Percentiles rank a stretch among this genome's conserved stretches.
Evolutionary conservation across 2,113 vertebrate species (phyloP).

Genomic region (Cheirogaleus medius): DNA sequence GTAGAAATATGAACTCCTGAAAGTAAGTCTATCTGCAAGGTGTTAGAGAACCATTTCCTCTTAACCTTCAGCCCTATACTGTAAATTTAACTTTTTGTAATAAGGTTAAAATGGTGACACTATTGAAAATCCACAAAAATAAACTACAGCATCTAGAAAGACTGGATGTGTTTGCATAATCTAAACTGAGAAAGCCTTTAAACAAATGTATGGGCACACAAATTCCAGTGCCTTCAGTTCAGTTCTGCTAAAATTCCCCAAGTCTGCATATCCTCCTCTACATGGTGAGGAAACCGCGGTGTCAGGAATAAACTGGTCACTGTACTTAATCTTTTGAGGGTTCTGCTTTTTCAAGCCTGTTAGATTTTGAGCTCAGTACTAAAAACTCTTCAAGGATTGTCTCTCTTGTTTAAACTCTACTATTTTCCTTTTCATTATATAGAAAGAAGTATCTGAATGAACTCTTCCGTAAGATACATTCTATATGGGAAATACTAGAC

Average conservation of each 20-base stretch:
- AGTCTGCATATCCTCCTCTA: background rate
- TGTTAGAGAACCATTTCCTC: background rate
- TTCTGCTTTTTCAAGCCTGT: background rate
- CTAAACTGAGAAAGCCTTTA: background rate
- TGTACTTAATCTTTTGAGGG: background rate
- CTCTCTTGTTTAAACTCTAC: background rate
- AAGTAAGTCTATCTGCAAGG: background rate
- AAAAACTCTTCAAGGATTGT: background rate
- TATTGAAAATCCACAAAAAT: background rate
- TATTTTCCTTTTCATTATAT: background rate
- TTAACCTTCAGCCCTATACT: background rate
- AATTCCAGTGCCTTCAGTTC: background rate
- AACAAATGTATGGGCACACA: background rate
- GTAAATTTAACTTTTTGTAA: background rate
- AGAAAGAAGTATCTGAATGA: background rate
- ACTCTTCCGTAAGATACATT: background rate
- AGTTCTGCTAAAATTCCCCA: background rate
- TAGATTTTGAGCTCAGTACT: background rate
- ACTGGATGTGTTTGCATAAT: background rate
- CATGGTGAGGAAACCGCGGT: background rate
- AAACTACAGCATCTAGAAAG: background rate
- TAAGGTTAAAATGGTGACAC: background rate
- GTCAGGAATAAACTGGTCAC: background rate
- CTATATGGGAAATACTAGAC: background rate
- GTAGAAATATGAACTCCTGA: background rate